A percentile compares a stretch with the other conserved stretches of the same genome.
Conservation (phyloP, 2,113 vertebrate genomes). For the Chionis minor region DNA sequence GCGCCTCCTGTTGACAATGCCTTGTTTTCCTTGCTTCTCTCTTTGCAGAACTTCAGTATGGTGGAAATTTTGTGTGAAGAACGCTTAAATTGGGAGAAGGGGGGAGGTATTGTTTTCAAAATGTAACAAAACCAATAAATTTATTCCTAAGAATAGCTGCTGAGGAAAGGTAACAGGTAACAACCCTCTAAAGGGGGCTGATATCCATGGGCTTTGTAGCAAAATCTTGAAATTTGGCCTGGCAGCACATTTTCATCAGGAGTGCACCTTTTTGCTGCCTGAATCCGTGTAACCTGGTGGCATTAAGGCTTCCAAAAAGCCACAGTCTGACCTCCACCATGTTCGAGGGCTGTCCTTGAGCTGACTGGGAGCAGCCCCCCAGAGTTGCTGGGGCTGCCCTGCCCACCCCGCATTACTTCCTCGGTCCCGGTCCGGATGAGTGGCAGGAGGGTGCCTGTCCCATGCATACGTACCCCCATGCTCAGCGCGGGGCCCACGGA, state of each 20-base stretch:
- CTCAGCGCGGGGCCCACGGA: rapidly evolving
- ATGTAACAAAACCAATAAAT: neutral
- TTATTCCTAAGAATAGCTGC: neutral
- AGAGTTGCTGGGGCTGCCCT: rapidly evolving
- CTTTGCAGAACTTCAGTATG: neutral
- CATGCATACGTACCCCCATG: rapidly evolving
- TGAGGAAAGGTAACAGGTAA: neutral
- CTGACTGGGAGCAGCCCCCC: rapidly evolving
- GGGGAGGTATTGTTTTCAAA: neutral
- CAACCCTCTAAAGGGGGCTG: neutral
- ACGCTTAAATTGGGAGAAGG: rapidly evolving
- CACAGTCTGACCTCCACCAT: rapidly evolving
- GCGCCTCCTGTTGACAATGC: neutral
- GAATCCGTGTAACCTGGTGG: neutral
- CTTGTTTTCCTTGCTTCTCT: neutral
- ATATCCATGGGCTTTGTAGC: neutral
- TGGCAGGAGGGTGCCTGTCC: no score
- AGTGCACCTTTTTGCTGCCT: neutral
- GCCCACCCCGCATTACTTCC: rapidly evolving
- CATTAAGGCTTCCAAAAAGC: neutral
- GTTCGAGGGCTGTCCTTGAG: rapidly evolving
- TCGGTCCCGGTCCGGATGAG: rapidly evolving
- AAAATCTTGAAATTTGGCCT: neutral
- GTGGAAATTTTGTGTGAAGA: neutral
- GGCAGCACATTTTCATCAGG: neutral